These are phyloP conservation scores for Nothocercus julius DNA, from an alignment of 2,113 vertebrate genomes.

Conservation along the genomic window DNA sequence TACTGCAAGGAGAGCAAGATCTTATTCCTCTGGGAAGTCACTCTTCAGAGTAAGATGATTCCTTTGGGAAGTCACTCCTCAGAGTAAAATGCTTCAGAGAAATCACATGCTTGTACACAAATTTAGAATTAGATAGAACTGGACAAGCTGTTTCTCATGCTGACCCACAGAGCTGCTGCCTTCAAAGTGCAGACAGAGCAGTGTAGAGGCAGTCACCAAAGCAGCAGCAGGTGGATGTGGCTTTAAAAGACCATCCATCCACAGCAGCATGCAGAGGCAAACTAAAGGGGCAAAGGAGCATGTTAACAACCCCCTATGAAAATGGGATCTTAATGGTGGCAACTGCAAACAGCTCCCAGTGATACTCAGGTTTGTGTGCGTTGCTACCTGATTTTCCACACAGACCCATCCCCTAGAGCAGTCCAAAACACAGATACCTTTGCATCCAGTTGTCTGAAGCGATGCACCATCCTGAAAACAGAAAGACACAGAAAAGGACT, in stretches of 20 bases:
- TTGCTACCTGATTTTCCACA: not conserved
- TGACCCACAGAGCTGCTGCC: not conserved
- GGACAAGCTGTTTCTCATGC: not conserved
- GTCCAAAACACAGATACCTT: constrained; percentile 68
- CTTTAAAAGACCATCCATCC: not conserved
- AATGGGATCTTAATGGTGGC: not conserved
- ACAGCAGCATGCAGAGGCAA: not conserved
- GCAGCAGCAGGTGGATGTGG: not conserved
- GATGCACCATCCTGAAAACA: constrained; percentile 73
- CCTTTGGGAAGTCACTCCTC: not conserved
- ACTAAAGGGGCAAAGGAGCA: not conserved
- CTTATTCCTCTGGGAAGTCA: not conserved
- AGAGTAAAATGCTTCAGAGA: not conserved
- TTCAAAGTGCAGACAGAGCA: not conserved
- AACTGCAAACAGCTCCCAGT: not conserved
- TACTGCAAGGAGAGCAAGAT: too few relatives aligned
- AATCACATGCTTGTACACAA: not conserved
- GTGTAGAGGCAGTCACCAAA: not conserved
- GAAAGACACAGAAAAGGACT: not conserved
- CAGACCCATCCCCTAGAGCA: not conserved
- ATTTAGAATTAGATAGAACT: not conserved
- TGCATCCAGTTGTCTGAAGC: constrained; percentile 78
- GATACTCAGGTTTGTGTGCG: not conserved
- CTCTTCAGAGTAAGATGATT: not conserved
- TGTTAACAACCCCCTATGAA: accelerated